Percentiles rank a stretch among this genome's conserved stretches.
Evolutionary conservation across 37 sponge, comb jelly and placozoan genomes (phyloP).

Genomic region (Cliona cf. orientalis): DNA sequence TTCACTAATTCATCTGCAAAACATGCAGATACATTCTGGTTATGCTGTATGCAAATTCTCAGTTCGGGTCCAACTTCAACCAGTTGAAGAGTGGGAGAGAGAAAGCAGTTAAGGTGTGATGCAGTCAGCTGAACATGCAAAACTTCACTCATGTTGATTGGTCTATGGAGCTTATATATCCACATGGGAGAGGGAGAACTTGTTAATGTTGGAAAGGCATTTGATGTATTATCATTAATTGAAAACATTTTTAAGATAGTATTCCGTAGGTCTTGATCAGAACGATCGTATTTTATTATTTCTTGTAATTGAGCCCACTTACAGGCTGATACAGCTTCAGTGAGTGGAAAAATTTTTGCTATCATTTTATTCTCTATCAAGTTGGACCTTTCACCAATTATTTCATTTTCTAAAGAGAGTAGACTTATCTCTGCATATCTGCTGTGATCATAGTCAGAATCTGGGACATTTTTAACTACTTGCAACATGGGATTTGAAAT

Average conservation of each 20-base stretch:
- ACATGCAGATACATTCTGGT: conserved; percentile 16
- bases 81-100: conserved; percentile 21
- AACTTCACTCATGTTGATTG: neutral
- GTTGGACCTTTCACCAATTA: neutral
- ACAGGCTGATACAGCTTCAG: neutral
- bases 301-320: conserved; percentile 1
- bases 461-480: neutral
- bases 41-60: conserved; percentile 55
- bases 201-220: too few species aligned
- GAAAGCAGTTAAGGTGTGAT: neutral
- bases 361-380: neutral
- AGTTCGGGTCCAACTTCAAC: conserved; percentile 54
- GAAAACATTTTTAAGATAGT: too few species aligned
- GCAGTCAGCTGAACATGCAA: conserved; percentile 10
- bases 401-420: neutral
- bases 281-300: neutral
- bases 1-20: neutral
- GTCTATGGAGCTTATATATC: conserved; percentile 3
- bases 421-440: neutral
- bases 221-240: too few species aligned
- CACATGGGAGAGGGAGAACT: conserved; percentile 13
- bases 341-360: neutral
- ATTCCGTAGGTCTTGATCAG: neutral
- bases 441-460: neutral
- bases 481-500: neutral